These are phyloP conservation scores for Drosophila biarmipes DNA, from an alignment of 1,140 invertebrate species.

Conservation along the genomic window DNA sequence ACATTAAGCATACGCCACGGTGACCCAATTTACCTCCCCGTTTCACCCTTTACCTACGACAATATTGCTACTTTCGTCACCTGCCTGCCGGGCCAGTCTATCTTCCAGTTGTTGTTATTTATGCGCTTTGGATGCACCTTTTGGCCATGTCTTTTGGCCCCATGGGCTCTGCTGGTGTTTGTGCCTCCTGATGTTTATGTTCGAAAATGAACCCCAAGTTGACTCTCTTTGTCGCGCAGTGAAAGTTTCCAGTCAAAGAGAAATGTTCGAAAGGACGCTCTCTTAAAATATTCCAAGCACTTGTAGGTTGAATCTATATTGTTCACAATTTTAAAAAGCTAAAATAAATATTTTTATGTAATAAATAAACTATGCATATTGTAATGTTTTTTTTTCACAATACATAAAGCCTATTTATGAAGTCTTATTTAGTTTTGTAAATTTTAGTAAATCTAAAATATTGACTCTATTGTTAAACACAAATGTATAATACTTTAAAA, in stretches of 20 bases:
- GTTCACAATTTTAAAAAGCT: too few relatives aligned
- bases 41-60: slow-evolving; percentile 14
- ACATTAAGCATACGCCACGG: slow-evolving; percentile 57
- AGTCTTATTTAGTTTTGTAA: too few relatives aligned
- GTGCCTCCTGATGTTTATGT: slow-evolving; percentile 53
- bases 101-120: slow-evolving; percentile 34
- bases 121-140: slow-evolving; percentile 51
- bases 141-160: slow-evolving; percentile 50
- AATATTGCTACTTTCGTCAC: slow-evolving; percentile 48
- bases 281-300: slow-evolving; percentile 1
- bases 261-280: neutral
- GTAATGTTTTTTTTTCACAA: too few relatives aligned
- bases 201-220: slow-evolving; percentile 42
- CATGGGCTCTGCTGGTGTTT: slow-evolving; percentile 20
- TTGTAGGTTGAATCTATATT: neutral
- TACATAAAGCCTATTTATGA: too few relatives aligned
- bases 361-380: too few relatives aligned
- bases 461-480: too few relatives aligned
- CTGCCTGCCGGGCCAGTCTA: slow-evolving; percentile 16
- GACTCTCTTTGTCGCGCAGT: slow-evolving; percentile 36
- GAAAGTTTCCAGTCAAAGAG: slow-evolving; percentile 55
- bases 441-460: too few relatives aligned
- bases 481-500: too few relatives aligned
- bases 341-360: neutral
- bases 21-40: slow-evolving; percentile 44